Conservation (phyloP, 2,888 invertebrate species). For the Lamellibrachia satsuma region DNA sequence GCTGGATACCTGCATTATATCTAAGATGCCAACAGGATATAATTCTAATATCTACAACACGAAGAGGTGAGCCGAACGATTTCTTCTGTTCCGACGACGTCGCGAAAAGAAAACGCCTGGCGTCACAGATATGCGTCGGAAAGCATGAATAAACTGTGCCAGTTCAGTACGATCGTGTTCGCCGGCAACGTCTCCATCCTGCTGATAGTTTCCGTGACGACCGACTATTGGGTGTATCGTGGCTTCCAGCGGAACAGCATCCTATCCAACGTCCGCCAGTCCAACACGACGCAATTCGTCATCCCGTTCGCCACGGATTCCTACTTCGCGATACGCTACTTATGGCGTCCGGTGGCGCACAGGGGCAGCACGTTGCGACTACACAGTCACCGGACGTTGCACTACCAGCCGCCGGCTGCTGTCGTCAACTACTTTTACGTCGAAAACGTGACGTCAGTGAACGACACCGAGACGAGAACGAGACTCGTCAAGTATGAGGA, state of each 20-base stretch:
- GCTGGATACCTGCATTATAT: background rate
- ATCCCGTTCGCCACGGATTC: conserved; percentile 50
- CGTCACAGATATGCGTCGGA: background rate
- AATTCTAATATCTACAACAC: background rate
- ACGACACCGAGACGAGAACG: background rate
- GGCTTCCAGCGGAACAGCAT: conserved; percentile 46
- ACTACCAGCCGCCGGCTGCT: conserved; percentile 35
- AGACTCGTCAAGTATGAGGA: conserved; percentile 28
- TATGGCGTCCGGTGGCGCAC: conserved; percentile 25
- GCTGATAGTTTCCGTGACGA: conserved; percentile 52
- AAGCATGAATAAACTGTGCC: conserved; percentile 47
- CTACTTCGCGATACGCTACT: conserved; percentile 44
- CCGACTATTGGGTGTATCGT: conserved; percentile 58
- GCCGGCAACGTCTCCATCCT: conserved; percentile 55
- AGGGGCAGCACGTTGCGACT: background rate
- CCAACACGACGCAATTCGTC: conserved; percentile 42
- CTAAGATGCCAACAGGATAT: background rate
- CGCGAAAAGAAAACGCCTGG: background rate
- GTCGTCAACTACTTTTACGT: conserved; percentile 27
- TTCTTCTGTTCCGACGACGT: background rate
- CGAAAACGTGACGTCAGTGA: background rate
- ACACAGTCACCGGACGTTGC: background rate
- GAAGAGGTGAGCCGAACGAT: background rate
- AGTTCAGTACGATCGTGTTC: conserved; percentile 55
- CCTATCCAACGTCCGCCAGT: conserved; percentile 36